Evolutionary conservation across 2,797 vertebrate genomes (phyloP), one percentile per base, ranked within the genome.

Genomic region (Malacoraja senta): DNA sequence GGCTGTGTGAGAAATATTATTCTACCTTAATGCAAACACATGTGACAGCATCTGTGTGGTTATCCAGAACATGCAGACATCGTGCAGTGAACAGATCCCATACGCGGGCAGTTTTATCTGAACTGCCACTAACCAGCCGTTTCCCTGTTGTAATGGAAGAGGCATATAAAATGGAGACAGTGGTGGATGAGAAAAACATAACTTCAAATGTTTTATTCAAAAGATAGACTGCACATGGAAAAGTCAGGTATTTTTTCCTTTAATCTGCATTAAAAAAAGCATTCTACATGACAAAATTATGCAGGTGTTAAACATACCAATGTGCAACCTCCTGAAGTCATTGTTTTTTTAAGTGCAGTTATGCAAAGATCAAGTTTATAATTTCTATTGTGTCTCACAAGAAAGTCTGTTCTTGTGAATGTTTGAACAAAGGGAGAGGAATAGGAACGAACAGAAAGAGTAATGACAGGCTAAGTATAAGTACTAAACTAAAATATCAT

Each of bases 71-170:
- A 26, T 92, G 71, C 26, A 92, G 90, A 76, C 90, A 92, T 53
- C 29, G 26, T 76, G 68, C 90, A 92, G 90, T 92, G 90, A n/a
- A 72, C 21, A 92, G 35, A 38, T 92, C 90, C 90, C 90, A 92
- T 58, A 92, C 90, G n/a, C 90, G 90, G 38, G 90, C 90, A 92
- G 90, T 92, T 92, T 92, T 92, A 38, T 92, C 90, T 58, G 90
- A 74, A 92, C 90, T 92, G 44, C 90, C 90, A 76, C 90, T 92
- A 53, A 92, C 90, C 26, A 92, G 35, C 26, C 90, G 58, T 92
- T 92, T 92, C 26, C 90, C 90, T 92, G 90, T 29, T 8, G 68
- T 68, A 63, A 68, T 35, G 84, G 53, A 76, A 76, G 44, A 58
- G 26, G 38, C 71, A 92, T 10, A 72, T 91, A 53, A 13, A 91